These are phyloP conservation scores for Ctenodactylus gundi DNA, from an alignment of 2,113 vertebrate genomes.

Conservation along the genomic window DNA sequence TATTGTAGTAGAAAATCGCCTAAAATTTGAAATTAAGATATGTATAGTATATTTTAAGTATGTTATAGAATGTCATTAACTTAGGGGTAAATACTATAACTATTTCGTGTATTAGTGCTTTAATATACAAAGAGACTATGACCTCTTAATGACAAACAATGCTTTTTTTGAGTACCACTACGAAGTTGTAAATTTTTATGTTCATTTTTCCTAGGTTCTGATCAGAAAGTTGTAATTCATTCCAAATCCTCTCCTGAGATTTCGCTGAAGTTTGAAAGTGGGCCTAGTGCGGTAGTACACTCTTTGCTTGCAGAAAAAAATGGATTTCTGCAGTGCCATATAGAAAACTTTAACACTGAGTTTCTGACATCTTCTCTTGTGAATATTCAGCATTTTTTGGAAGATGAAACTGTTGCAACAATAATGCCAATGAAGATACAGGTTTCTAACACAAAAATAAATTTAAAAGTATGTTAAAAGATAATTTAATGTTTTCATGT, in stretches of 20 bases:
- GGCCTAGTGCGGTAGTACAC: conserved; percentile 89
- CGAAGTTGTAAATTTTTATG: conserved; percentile 63
- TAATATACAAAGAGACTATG: background rate
- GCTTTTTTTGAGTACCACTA: background rate
- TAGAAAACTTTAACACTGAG: conserved; percentile 92
- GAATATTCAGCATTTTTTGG: conserved; percentile 95
- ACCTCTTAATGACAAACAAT: conserved; percentile 34
- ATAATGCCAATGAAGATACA: conserved; percentile 98
- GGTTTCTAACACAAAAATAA: conserved; percentile 91
- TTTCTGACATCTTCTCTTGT: conserved; percentile 93
- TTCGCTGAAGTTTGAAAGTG: conserved; percentile 92
- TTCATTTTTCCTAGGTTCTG: conserved; percentile 83
- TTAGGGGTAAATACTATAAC: conserved; percentile 23
- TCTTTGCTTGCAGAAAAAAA: conserved; percentile 94
- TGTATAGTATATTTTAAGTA: background rate
- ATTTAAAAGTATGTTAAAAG: conserved; percentile 90
- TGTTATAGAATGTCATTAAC: background rate
- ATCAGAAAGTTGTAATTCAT: conserved; percentile 78
- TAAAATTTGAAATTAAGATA: background rate
- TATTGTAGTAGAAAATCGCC: background rate
- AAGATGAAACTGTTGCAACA: conserved; percentile 92
- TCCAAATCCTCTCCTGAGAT: conserved; percentile 89
- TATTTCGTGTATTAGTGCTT: background rate
- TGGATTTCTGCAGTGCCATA: conserved; percentile 94
- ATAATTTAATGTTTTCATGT: conserved; percentile 54